Percentiles rank a stretch among this genome's conserved stretches.
Evolutionary conservation across 2,888 invertebrate genomes (phyloP).

Genomic region (Stenchaetothrips biformis): DNA sequence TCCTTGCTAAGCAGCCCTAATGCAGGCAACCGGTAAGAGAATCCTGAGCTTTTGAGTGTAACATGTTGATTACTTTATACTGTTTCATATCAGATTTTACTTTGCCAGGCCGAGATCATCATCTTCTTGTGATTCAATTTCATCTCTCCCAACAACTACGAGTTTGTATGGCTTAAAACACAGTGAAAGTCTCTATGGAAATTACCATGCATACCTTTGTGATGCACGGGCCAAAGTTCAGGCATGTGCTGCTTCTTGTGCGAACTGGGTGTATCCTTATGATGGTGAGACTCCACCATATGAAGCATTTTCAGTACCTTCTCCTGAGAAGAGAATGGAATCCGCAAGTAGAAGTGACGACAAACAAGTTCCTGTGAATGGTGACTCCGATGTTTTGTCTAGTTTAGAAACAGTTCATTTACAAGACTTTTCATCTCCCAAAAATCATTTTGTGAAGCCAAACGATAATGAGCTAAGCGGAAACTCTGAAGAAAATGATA

Average conservation of each 20-base stretch:
- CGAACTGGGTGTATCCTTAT: conserved; percentile 74
- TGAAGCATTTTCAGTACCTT: neutral
- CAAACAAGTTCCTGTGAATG: conserved; percentile 21
- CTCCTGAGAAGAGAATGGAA: neutral
- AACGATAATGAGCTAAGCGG: neutral
- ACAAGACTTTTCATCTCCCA: neutral
- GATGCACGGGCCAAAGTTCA: conserved; percentile 76
- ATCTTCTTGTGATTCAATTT: conserved; percentile 2
- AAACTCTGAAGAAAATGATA: neutral
- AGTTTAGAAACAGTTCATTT: conserved; percentile 35
- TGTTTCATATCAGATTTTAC: neutral
- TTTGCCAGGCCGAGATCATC: neutral
- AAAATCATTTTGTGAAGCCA: conserved; percentile 2
- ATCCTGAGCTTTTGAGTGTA: neutral
- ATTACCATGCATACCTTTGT: conserved; percentile 80
- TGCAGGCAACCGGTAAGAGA: neutral
- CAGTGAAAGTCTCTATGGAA: conserved; percentile 65
- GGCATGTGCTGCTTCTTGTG: conserved; percentile 67
- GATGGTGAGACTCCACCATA: conserved; percentile 51
- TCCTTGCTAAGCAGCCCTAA: neutral
- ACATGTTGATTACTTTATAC: neutral
- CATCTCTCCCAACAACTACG: conserved; percentile 35
- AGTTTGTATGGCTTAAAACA: conserved; percentile 31
- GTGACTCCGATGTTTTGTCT: conserved; percentile 38
- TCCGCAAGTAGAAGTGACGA: neutral